phyloP scores from a whole-genome alignment of 2,797 vertebrate genomes.

The Aeoliscus strigatus region DNA sequence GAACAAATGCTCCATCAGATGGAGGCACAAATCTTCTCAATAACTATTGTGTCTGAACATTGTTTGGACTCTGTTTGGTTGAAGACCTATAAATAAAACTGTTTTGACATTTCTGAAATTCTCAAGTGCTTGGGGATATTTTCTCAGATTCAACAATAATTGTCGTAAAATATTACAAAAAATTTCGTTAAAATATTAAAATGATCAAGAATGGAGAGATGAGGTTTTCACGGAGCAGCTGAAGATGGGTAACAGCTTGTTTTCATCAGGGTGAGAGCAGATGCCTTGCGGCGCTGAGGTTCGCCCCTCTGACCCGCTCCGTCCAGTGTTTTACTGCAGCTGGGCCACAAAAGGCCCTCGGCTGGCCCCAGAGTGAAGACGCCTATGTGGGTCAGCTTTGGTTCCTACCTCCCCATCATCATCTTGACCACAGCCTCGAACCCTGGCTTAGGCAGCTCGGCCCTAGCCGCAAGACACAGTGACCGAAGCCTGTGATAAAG shows the following conservation, averaged over 20 bases:
- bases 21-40: too few relatives aligned
- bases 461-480: slow-evolving; percentile 23
- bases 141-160: too few relatives aligned
- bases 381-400: slow-evolving; percentile 66
- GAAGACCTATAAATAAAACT: too few relatives aligned
- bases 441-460: slow-evolving; percentile 20
- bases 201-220: slow-evolving; percentile 20
- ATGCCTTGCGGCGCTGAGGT: too few relatives aligned
- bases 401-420: slow-evolving; percentile 49
- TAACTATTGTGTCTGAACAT: too few relatives aligned
- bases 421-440: slow-evolving; percentile 48
- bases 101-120: too few relatives aligned
- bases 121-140: too few relatives aligned
- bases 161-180: too few relatives aligned
- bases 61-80: too few relatives aligned
- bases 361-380: slow-evolving; percentile 61
- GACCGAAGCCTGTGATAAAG: slow-evolving; percentile 30
- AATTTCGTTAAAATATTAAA: slow-evolving; percentile 28
- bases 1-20: too few relatives aligned
- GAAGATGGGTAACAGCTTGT: slow-evolving; percentile 29
- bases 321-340: slow-evolving; percentile 44
- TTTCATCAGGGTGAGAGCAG: slow-evolving; percentile 38
- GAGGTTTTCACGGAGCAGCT: slow-evolving; percentile 26
- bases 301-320: slow-evolving; percentile 5
- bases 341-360: slow-evolving; percentile 40